Evolutionary conservation across 2,888 invertebrate species (phyloP), one percentile per base, ranked within the genome.

Genomic region (Pseudococcus longispinus): DNA sequence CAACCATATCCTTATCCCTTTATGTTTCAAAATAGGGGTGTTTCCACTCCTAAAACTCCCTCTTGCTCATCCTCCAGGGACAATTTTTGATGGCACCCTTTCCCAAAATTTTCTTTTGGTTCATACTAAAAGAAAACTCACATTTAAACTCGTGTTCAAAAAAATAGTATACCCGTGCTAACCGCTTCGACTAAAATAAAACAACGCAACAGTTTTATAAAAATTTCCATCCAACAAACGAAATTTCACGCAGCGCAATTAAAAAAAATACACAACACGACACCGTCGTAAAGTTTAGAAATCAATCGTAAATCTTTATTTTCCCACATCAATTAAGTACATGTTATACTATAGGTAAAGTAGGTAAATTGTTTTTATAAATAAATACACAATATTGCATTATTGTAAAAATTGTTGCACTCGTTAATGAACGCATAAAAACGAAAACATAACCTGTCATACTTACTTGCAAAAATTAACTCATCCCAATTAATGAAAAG

Each of bases 401-500:
- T n/a, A n/a, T 37, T 23, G 77, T 37, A 80, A 80, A 80, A 80
- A 42, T 29, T 42, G 77, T 80, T 42, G 29, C 77, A 80, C 20
- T 42, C 29, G 20, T 20, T 80, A 80, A 37, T 42, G 77, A 80
- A 80, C 42, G 42, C 11, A 20, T 42, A 26, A 80, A 80, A 80
- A 80, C 29, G 77, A n/a, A 70, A 60, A 80, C 20, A 42, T 80
- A 20, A 80, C 32, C 77, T 20, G 77, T 80, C 77, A 80, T 42
- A 80, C 77, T 80, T 80, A 80, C 37, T 80, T 80, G 77, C 77
- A 80, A 80, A 80, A 80, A 80, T 80, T 80, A 37, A 80, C 42
- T 80, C 77, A 80, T 80, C 42, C 18, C 77, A 42, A 80, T 80
- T 80, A 80, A 80, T 80, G 42, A 80, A 80, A 80, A 80, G 77